Percentiles rank a stretch among this genome's conserved stretches.
phyloP scores from a whole-genome alignment of 2,113 vertebrate genomes.

The Oncorhynchus masou region DNA sequence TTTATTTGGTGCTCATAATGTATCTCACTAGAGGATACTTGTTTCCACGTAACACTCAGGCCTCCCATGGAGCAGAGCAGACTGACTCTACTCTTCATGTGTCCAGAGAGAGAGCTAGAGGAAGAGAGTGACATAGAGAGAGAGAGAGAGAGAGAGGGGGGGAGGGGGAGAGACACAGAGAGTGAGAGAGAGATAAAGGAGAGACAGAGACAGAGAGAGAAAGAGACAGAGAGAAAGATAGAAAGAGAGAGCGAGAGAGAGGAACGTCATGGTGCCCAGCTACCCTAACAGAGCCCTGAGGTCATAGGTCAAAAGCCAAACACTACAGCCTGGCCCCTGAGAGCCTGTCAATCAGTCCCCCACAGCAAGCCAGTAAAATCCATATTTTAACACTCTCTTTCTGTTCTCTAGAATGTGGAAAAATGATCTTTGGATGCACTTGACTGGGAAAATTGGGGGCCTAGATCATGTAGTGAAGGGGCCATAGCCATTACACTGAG shows the following conservation, averaged over 20 bases:
- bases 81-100: not conserved
- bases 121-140: not conserved
- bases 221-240: not conserved
- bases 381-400: not conserved
- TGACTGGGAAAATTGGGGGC: conserved; percentile 9
- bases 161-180: not conserved
- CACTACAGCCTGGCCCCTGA: not conserved
- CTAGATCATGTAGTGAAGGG: conserved; percentile 1
- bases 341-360: not conserved
- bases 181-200: not conserved
- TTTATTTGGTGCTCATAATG: conserved; percentile 65
- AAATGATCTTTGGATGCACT: conserved; percentile 8
- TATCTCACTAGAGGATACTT: conserved; percentile 52
- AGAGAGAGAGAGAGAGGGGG: not conserved
- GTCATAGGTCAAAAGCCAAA: conserved; percentile 21
- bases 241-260: not conserved
- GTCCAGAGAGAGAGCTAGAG: not conserved
- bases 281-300: not conserved
- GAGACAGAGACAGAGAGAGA: not conserved
- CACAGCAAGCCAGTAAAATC: not conserved
- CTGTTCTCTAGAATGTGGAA: not conserved
- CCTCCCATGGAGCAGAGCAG: conserved; percentile 14
- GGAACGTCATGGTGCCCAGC: conserved; percentile 3
- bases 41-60: not conserved
- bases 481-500: conserved; percentile 1